Conservation (phyloP, 2,797 vertebrate genomes). For the Rhinoraja longicauda region DNA sequence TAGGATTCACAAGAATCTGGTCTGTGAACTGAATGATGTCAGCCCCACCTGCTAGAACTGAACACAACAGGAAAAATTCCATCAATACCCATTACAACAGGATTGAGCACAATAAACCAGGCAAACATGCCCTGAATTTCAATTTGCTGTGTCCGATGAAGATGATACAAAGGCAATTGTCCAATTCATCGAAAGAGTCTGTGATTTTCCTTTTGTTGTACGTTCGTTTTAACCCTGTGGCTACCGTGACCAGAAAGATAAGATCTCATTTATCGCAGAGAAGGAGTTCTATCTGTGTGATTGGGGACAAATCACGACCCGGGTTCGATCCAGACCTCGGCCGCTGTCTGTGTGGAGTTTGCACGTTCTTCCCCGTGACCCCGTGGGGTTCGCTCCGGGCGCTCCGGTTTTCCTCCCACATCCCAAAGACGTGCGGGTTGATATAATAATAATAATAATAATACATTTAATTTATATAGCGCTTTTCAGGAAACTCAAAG, state of each 20-base stretch:
- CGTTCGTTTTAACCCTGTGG: background rate
- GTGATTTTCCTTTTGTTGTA: background rate
- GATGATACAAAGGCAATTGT: background rate
- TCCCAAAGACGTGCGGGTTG: too few species aligned
- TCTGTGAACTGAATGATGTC: background rate
- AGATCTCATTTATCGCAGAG: background rate
- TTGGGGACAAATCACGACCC: background rate
- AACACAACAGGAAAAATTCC: background rate
- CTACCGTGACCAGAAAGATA: background rate
- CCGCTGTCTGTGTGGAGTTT: too few species aligned
- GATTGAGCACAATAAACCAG: background rate
- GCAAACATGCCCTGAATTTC: background rate
- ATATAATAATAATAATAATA: too few species aligned
- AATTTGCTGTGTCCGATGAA: background rate
- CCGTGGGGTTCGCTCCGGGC: too few species aligned
- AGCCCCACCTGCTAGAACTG: background rate
- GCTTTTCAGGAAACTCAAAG: too few species aligned
- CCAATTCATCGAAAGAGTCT: background rate
- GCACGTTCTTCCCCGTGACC: too few species aligned
- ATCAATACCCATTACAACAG: constrained; percentile 11
- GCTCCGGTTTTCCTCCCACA: too few species aligned
- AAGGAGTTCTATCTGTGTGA: background rate
- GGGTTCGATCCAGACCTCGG: too few species aligned
- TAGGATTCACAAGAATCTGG: background rate
- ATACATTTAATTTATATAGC: too few species aligned